Evolutionary conservation across 2,797 vertebrate species (phyloP).

Genomic region (Cynopterus sphinx): DNA sequence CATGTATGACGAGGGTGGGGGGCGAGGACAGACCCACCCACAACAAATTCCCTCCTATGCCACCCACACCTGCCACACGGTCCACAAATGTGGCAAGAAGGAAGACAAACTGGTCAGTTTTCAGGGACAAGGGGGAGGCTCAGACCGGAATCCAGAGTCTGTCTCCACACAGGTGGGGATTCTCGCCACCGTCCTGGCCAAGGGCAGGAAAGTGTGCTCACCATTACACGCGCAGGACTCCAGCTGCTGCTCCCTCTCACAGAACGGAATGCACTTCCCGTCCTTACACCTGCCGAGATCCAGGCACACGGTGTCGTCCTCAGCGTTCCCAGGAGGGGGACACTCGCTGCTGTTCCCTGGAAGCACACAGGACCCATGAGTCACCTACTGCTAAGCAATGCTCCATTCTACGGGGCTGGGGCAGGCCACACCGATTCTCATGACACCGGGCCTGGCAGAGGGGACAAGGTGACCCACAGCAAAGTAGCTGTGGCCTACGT

Average conservation of each 20-base stretch:
- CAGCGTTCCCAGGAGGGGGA: slow-evolving; percentile 91
- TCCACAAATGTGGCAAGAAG: not conserved
- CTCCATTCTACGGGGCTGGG: not conserved
- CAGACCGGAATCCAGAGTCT: not conserved
- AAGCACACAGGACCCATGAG: not conserved
- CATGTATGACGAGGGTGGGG: too few species aligned
- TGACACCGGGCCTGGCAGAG: not conserved
- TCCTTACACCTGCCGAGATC: slow-evolving; percentile 93
- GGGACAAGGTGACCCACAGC: not conserved
- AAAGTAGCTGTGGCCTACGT: too few species aligned
- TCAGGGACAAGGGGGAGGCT: not conserved
- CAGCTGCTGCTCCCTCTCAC: slow-evolving; percentile 89
- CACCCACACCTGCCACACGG: not conserved
- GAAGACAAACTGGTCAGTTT: accelerated
- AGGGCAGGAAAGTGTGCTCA: slow-evolving; percentile 72
- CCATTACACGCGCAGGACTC: slow-evolving; percentile 95
- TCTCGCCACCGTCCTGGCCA: not conserved
- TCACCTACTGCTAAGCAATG: too few species aligned
- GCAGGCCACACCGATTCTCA: not conserved
- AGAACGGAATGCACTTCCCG: slow-evolving; percentile 96
- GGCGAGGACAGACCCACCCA: not conserved
- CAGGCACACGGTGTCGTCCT: slow-evolving; percentile 90
- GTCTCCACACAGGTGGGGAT: not conserved
- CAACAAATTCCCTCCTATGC: not conserved
- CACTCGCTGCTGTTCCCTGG: slow-evolving; percentile 95